Conservation (phyloP, 1,140 invertebrate genomes). For the Cyclina sinensis region DNA sequence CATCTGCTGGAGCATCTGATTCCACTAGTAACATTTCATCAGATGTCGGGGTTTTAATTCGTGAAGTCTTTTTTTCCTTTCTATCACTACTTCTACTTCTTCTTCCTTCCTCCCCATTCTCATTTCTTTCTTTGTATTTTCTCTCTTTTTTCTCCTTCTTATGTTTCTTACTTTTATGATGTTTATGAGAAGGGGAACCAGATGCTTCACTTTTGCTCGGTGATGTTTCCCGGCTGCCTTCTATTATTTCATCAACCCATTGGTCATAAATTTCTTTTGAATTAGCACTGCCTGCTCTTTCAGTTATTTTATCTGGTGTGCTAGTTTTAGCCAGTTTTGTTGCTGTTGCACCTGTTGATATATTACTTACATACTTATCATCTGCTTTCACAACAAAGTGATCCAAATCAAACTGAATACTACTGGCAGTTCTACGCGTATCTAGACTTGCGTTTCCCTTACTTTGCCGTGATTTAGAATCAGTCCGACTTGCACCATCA, state of each 20-base stretch:
- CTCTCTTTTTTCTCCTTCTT: slow-evolving; percentile 62
- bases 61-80: slow-evolving; percentile 26
- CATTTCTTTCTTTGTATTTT: slow-evolving; percentile 45
- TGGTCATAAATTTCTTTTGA: slow-evolving; percentile 61
- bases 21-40: slow-evolving; percentile 39
- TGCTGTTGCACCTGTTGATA: slow-evolving; percentile 21
- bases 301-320: neutral
- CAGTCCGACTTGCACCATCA: neutral
- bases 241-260: slow-evolving; percentile 63
- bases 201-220: slow-evolving; percentile 42
- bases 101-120: neutral
- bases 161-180: slow-evolving; percentile 57
- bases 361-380: slow-evolving; percentile 52
- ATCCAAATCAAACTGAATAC: slow-evolving; percentile 35
- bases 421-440: slow-evolving; percentile 37
- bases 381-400: slow-evolving; percentile 48
- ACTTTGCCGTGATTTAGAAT: slow-evolving; percentile 23
- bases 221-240: slow-evolving; percentile 39
- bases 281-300: slow-evolving; percentile 48
- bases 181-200: slow-evolving; percentile 37
- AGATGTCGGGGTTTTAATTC: slow-evolving; percentile 47
- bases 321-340: neutral
- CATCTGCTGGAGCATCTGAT: slow-evolving; percentile 37
- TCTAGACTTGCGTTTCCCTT: slow-evolving; percentile 2
- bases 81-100: slow-evolving; percentile 42